phyloP scores from a whole-genome alignment of 1,140 invertebrate genomes.

The Chelonus insularis region DNA sequence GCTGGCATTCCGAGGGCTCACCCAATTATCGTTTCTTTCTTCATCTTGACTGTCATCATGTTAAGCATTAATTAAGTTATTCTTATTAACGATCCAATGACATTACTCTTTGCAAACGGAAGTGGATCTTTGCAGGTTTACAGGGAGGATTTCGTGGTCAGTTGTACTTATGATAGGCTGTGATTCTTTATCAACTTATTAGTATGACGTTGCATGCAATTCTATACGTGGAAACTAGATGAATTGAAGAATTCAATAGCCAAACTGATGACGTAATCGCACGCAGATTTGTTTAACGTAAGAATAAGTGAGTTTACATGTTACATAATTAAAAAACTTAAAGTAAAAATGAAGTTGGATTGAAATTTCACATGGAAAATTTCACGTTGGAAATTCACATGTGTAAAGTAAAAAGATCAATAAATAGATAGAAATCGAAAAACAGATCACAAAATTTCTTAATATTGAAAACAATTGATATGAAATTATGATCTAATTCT shows the following conservation, averaged over 20 bases:
- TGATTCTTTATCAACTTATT: slow-evolving; percentile 1
- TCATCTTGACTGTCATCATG: slow-evolving; percentile 6
- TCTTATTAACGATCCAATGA: slow-evolving; percentile 31
- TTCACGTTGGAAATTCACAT: no score
- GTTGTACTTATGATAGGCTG: not conserved
- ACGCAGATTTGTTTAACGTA: no score
- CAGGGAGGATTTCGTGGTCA: not conserved
- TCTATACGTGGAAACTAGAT: slow-evolving; percentile 36
- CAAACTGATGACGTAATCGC: no score
- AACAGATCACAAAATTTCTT: no score
- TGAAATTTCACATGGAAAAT: no score
- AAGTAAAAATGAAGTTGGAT: no score
- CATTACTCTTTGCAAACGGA: not conserved
- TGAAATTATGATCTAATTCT: no score
- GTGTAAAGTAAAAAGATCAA: no score
- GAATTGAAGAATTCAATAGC: slow-evolving; percentile 31
- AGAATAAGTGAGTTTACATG: no score
- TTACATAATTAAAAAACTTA: no score
- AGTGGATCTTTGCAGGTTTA: not conserved
- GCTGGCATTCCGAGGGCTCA: slow-evolving; percentile 27
- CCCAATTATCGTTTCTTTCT: slow-evolving; percentile 40
- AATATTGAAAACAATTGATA: no score
- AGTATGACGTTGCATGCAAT: slow-evolving; percentile 37
- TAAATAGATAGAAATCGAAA: no score
- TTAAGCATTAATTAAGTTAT: slow-evolving; percentile 51